These are phyloP conservation scores for Physeter macrocephalus DNA, from an alignment of 2,113 vertebrate genomes.

Conservation along the genomic window DNA sequence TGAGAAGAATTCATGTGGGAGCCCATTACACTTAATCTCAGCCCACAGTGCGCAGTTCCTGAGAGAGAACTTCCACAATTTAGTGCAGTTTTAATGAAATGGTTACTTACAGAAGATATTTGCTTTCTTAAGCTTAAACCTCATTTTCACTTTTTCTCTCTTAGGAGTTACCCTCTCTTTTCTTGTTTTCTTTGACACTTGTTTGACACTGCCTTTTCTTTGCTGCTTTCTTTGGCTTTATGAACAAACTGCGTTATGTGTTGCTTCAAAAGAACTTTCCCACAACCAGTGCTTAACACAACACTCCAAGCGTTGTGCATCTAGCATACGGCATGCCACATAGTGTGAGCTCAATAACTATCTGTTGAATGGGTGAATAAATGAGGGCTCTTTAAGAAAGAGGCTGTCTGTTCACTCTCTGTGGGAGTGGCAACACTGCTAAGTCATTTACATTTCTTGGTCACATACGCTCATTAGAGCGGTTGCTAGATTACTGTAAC, in stretches of 20 bases:
- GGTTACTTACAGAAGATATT: constrained; percentile 45
- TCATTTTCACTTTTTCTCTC: constrained; percentile 28
- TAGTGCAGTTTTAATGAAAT: constrained; percentile 48
- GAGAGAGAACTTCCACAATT: not conserved
- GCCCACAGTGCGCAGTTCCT: not conserved
- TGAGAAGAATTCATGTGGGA: constrained; percentile 58
- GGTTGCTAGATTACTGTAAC: not conserved
- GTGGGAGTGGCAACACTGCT: not conserved
- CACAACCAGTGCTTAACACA: not conserved
- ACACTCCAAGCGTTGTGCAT: not conserved
- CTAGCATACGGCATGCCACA: not conserved
- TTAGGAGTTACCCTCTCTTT: not conserved
- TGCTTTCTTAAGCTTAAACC: constrained; percentile 45
- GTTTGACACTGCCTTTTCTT: not conserved
- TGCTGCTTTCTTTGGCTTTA: not conserved
- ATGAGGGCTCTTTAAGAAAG: not conserved
- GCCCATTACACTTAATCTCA: constrained; percentile 58
- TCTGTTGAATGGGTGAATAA: not conserved
- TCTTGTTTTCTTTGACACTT: constrained; percentile 34
- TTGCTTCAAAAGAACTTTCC: not conserved
- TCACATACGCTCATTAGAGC: not conserved
- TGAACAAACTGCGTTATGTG: not conserved
- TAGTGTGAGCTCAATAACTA: not conserved
- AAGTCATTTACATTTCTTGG: not conserved
- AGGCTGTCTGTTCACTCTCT: not conserved